Evolutionary conservation across 2,797 vertebrate genomes (phyloP).

Genomic region (Urocyon cinereoargenteus): DNA sequence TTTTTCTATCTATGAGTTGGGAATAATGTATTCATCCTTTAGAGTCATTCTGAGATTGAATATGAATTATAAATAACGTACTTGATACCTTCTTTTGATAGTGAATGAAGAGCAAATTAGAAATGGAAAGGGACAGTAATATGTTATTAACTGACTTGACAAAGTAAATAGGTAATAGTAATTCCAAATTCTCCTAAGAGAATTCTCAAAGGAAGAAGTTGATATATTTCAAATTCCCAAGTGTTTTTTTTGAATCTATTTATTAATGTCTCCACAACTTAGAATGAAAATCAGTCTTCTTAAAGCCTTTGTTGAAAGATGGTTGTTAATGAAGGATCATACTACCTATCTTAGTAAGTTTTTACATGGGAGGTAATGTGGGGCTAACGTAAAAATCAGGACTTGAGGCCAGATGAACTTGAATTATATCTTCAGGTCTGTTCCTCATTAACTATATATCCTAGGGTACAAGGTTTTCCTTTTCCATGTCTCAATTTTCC

Average conservation of each 20-base stretch:
- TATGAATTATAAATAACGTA: background rate
- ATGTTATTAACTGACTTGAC: background rate
- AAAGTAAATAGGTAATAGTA: background rate
- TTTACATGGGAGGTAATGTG: background rate
- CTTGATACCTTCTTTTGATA: background rate
- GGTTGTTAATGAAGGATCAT: background rate
- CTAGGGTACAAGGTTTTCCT: background rate
- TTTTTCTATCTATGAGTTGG: background rate
- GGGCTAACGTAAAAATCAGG: background rate
- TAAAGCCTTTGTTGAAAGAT: background rate
- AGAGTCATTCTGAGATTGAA: background rate
- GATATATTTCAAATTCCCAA: conserved; percentile 2
- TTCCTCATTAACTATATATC: background rate
- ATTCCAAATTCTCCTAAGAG: background rate
- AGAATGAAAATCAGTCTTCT: background rate
- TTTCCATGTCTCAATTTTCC: background rate
- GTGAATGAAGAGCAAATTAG: background rate
- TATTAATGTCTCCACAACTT: background rate
- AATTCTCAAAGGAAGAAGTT: conserved; percentile 24
- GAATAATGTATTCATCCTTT: background rate
- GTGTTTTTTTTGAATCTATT: background rate
- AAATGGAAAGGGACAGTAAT: background rate
- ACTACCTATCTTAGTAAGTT: background rate
- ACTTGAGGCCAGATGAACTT: background rate
- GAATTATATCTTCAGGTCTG: background rate